A percentile compares a stretch with the other conserved stretches of the same genome.
Evolutionary conservation across 1,140 invertebrate genomes (phyloP).

Genomic region (Cardiocondyla obscurior): DNA sequence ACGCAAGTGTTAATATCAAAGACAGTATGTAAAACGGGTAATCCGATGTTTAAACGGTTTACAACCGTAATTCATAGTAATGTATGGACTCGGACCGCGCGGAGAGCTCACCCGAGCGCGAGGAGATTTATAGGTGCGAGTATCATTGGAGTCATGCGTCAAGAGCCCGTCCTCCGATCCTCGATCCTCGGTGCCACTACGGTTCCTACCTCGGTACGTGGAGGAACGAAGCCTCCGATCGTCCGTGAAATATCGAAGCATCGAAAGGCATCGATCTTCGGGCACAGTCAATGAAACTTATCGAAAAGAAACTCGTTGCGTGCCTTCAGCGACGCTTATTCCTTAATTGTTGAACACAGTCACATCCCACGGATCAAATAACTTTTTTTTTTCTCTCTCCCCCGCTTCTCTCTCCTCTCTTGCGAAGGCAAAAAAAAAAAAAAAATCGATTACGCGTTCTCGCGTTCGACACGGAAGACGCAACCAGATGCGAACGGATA

Average conservation of each 20-base stretch:
- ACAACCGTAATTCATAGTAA: conserved; percentile 82
- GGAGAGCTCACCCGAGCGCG: conserved; percentile 66
- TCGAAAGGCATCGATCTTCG: conserved; percentile 60
- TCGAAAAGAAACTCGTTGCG: conserved; percentile 16
- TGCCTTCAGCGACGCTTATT: conserved; percentile 25
- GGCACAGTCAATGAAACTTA: conserved; percentile 31
- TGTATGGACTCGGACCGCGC: conserved; percentile 79
- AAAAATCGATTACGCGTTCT: conserved; percentile 44
- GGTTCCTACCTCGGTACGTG: neutral
- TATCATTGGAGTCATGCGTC: conserved; percentile 82
- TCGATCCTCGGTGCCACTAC: neutral
- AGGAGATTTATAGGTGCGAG: conserved; percentile 81
- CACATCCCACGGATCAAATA: conserved; percentile 20
- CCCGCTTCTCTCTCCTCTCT: neutral
- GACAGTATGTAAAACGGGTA: conserved; percentile 82
- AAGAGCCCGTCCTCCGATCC: conserved; percentile 60
- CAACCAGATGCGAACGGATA: neutral
- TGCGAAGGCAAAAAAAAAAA: neutral
- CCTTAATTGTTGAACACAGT: neutral
- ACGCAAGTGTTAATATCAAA: conserved; percentile 80
- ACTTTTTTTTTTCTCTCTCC: neutral
- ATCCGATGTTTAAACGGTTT: conserved; percentile 83
- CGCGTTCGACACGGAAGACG: conserved; percentile 43
- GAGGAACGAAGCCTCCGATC: conserved; percentile 39
- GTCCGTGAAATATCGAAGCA: conserved; percentile 35